phyloP scores from a whole-genome alignment of 1,140 invertebrate genomes.

The Aphaenogaster floridana region DNA sequence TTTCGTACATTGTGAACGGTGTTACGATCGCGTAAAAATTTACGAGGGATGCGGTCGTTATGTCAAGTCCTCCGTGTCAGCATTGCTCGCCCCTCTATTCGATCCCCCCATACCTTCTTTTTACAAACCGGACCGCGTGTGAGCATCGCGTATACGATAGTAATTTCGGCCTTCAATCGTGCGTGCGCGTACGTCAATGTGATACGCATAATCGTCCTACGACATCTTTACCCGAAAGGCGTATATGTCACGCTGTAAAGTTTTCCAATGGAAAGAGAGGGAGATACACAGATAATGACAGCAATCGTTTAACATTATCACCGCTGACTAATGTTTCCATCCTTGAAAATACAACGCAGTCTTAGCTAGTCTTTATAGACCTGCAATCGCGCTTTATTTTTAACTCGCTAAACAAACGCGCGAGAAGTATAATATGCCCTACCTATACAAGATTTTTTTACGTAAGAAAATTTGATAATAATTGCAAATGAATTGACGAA shows the following conservation, averaged over 20 bases:
- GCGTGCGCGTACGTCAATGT: neutral
- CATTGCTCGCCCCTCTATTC: neutral
- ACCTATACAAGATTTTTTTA: neutral
- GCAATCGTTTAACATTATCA: slow-evolving; percentile 50
- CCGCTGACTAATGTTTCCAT: slow-evolving; percentile 43
- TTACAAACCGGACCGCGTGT: slow-evolving; percentile 36
- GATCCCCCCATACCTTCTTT: neutral
- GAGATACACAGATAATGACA: neutral
- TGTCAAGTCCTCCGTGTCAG: slow-evolving; percentile 28
- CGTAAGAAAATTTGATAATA: neutral
- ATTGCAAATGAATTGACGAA: neutral
- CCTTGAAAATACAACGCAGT: slow-evolving; percentile 35
- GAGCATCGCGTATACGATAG: slow-evolving; percentile 34
- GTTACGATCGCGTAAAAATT: slow-evolving; percentile 59
- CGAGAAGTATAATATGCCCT: neutral
- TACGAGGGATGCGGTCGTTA: slow-evolving; percentile 50
- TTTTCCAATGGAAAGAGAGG: slow-evolving; percentile 14
- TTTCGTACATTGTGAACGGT: slow-evolving; percentile 51
- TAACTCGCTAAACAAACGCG: slow-evolving; percentile 5
- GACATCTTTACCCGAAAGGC: neutral
- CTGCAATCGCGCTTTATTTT: slow-evolving; percentile 27
- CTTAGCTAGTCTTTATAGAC: slow-evolving; percentile 15
- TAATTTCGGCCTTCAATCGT: slow-evolving; percentile 45
- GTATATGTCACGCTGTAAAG: neutral
- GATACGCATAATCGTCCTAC: neutral